A percentile compares a stretch with the other conserved stretches of the same genome.
These are phyloP conservation scores for Onthophagus sagittarius DNA, from an alignment of 2,888 invertebrate genomes.

Conservation along the genomic window DNA sequence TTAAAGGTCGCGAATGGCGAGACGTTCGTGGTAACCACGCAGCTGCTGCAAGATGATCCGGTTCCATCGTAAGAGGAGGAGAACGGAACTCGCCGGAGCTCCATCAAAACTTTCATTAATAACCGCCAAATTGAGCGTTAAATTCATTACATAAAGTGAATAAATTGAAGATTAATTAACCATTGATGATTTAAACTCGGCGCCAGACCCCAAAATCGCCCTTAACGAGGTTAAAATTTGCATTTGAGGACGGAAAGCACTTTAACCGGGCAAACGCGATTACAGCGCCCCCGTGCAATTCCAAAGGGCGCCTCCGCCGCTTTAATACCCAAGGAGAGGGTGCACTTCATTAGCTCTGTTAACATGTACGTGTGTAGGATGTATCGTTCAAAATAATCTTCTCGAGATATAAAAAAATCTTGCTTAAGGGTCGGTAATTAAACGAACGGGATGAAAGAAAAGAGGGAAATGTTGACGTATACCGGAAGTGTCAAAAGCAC, in stretches of 20 bases:
- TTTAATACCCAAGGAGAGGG: conserved; percentile 28
- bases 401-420: no score
- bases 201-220: conserved; percentile 34
- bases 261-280: conserved; percentile 51
- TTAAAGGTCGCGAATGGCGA: background rate
- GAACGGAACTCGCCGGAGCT: conserved; percentile 40
- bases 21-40: conserved; percentile 21
- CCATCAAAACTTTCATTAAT: conserved; percentile 59
- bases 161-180: conserved; percentile 56
- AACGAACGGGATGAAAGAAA: no score
- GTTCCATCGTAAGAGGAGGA: background rate
- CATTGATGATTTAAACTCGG: conserved; percentile 53
- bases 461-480: background rate
- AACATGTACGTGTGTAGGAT: background rate
- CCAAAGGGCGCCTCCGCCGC: conserved; percentile 31
- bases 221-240: conserved; percentile 54
- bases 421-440: no score
- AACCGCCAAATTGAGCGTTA: conserved; percentile 56
- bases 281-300: conserved; percentile 33
- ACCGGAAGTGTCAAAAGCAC: conserved; percentile 47
- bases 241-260: conserved; percentile 54
- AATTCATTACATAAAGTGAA: conserved; percentile 54
- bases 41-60: conserved; percentile 33
- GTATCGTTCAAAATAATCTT: background rate
- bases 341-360: conserved; percentile 14